Base-by-base conservation (phyloP, 2,888 invertebrate species). In the Allophyes oxyacanthae region DNA sequence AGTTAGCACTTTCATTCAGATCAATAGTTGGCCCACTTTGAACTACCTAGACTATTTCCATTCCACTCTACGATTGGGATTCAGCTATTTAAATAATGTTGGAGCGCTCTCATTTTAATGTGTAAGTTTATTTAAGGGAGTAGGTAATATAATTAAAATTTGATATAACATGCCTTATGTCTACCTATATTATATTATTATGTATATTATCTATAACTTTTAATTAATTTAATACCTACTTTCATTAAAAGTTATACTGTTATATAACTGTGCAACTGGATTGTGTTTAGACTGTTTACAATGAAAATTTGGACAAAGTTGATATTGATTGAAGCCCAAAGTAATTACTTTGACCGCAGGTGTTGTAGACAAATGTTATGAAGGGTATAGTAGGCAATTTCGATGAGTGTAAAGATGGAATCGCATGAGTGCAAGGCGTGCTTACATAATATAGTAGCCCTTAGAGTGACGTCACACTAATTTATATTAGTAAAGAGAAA, bases 11-110 rank as follows among this genome's bases (percentile, higher is more conserved):
- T 81, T 79, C 55, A 48, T 28, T 40, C 55, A 61, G 73, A 79
- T 82, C 81, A 75, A 82, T 81, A 75, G 69, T 77, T 68, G 55
- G 65, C 64, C 62, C 65, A 72, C 57, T 68, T 72, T 64, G 41
- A 38, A 55, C 41, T 59, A 53, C 52, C 55, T 66, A 58, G 46
- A 62, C 49, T 52, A 51, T 55, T 60, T 58, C 41, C 49, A 68
- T 76, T 57, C 50, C 20, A 52, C n/a, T 37, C 33, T 7, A 41
- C 30, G 11, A 48, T 37, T 45, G 37, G 25, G 42, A 50, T 38
- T 40, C 33, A 33, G 14, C 34, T 38, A 44, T 58, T 53, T 13
- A 36, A 58, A 64, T 49, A n/a, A 57, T 64, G 30, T 38, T 33
- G 9, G 2, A 34, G 11, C 32, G 13, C 6, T 32, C 59, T 46